These are phyloP conservation scores for Chelidonichthys spinosus DNA, from an alignment of 2,797 vertebrate species.

Conservation along the genomic window DNA sequence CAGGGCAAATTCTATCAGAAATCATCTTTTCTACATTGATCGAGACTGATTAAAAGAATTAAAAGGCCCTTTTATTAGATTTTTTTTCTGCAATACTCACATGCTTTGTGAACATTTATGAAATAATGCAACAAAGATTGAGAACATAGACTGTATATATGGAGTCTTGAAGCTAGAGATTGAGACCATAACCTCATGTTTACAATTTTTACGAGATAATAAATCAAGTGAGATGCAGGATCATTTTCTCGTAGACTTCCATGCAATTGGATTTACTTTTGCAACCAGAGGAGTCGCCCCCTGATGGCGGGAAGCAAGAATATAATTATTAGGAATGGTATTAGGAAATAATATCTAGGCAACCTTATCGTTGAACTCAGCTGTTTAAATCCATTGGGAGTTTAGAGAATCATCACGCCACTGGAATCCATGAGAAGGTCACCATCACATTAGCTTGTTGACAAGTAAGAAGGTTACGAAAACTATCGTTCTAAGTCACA, in stretches of 20 bases:
- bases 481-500: not conserved
- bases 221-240: no score
- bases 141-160: no score
- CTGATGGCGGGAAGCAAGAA: no score
- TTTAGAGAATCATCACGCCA: not conserved
- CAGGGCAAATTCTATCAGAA: not conserved
- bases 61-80: not conserved
- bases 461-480: not conserved
- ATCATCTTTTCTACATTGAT: not conserved
- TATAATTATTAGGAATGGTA: no score
- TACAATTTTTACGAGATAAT: no score
- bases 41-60: not conserved
- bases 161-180: no score
- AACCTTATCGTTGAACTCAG: not conserved
- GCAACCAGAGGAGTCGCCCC: no score
- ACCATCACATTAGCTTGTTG: constrained; percentile 1
- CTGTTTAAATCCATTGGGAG: not conserved
- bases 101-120: not conserved
- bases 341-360: not conserved
- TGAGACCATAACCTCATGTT: no score
- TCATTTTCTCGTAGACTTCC: no score
- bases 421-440: not conserved
- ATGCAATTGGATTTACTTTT: no score
- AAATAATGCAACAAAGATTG: no score
- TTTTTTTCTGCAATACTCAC: not conserved